A percentile compares a stretch with the other conserved stretches of the same genome.
Conservation (phyloP, 2,113 vertebrate species). For the Halichoerus grypus region DNA sequence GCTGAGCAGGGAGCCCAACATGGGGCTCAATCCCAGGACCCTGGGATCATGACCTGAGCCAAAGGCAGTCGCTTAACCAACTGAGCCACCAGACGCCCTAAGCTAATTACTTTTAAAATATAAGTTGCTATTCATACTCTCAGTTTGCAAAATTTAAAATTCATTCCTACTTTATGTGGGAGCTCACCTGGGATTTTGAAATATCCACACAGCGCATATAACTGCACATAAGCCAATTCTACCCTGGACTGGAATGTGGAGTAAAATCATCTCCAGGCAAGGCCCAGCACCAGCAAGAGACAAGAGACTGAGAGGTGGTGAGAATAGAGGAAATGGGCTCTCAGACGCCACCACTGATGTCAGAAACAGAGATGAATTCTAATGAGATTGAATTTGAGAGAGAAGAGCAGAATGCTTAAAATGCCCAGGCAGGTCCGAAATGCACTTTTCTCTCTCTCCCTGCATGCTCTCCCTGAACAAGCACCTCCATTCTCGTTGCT, state of each 20-base stretch:
- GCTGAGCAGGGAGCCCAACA: background rate
- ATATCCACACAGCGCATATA: background rate
- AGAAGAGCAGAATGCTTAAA: background rate
- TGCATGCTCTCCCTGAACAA: background rate
- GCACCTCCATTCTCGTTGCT: background rate
- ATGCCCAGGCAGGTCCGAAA: rapidly evolving
- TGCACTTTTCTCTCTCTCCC: background rate
- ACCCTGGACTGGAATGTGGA: background rate
- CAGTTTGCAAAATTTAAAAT: background rate
- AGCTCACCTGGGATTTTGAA: background rate
- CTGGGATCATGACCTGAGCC: background rate
- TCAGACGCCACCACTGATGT: background rate
- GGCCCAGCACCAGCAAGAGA: background rate
- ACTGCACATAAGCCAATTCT: background rate
- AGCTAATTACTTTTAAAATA: background rate
- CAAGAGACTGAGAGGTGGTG: background rate
- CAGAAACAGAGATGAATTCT: background rate
- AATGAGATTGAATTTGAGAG: background rate
- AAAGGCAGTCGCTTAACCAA: background rate
- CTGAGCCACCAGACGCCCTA: background rate
- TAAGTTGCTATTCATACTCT: background rate
- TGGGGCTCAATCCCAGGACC: background rate
- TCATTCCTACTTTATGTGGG: background rate
- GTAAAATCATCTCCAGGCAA: background rate
- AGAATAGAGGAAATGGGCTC: background rate